Conservation (phyloP, 2,113 vertebrate genomes). For the Tachysurus fulvidraco region DNA sequence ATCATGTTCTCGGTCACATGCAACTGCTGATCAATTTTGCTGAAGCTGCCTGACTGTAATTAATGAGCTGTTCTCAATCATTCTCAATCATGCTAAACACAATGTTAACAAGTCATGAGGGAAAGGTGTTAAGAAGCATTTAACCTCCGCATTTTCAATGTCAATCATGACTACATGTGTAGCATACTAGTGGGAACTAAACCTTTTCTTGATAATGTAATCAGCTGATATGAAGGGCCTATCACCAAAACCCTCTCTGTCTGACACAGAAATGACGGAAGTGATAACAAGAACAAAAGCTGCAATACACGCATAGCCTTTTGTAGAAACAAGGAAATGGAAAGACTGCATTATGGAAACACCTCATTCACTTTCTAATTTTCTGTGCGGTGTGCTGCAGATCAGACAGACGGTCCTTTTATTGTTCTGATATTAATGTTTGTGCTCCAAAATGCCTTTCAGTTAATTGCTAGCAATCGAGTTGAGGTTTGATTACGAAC, state of each 20-base stretch:
- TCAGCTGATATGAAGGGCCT: constrained; percentile 72
- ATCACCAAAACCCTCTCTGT: constrained; percentile 72
- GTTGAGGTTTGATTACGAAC: constrained; percentile 80
- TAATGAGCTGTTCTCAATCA: constrained; percentile 39
- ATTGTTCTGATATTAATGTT: constrained; percentile 83
- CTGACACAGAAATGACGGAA: constrained; percentile 68
- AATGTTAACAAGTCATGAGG: constrained; percentile 35
- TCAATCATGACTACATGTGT: constrained; percentile 22
- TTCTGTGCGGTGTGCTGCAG: constrained; percentile 60
- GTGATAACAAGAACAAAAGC: constrained; percentile 72
- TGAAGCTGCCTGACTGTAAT: constrained; percentile 30
- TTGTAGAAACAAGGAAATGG: constrained; percentile 51
- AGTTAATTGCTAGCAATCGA: constrained; percentile 72
- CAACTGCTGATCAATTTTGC: constrained; percentile 26
- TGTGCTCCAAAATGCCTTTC: constrained; percentile 66
- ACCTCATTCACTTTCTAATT: constrained; percentile 76
- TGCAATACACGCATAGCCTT: constrained; percentile 55
- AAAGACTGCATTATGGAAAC: constrained; percentile 77
- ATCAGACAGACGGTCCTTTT: constrained; percentile 68
- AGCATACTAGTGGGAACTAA: constrained; percentile 35
- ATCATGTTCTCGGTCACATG: constrained; percentile 26
- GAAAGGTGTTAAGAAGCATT: constrained; percentile 51
- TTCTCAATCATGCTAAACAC: constrained; percentile 25
- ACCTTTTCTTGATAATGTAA: constrained; percentile 72
- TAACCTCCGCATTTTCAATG: constrained; percentile 63